Base-by-base conservation (phyloP, 2,888 invertebrate species). In the Malacosoma neustria region DNA sequence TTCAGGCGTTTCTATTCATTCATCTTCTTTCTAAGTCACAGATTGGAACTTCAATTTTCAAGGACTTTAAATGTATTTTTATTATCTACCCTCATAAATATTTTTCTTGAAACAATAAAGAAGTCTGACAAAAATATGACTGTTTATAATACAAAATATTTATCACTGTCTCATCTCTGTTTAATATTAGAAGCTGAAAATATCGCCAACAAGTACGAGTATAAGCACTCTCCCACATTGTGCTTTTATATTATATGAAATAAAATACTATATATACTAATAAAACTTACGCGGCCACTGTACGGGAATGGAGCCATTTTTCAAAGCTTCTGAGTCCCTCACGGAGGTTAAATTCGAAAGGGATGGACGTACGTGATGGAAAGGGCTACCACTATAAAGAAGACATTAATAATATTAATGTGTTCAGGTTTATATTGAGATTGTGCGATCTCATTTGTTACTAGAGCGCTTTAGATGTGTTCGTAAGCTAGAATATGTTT, bases 181-280 rank as follows among this genome's bases (percentile, higher is more conserved):
- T n/a, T n/a, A n/a, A n/a, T n/a, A n/a, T n/a, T n/a, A n/a, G n/a
- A n/a, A n/a, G n/a, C n/a, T n/a, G n/a, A n/a, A 22, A 22, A 22
- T 22, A 22, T 22, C 22, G 9, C 22, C 22, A 22, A 22, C 22
- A 22, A 22, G 22, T 9, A 22, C 51, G 56, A 53, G 57, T 9
- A 22, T 51, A 57, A 53, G 57, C 67, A 65, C 68, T 71, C 52
- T 48, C 51, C 56, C 43, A 48, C 51, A 61, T 61, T 60, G 61
- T 48, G 30, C 14, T 11, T 4, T 14, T 15, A 14, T 30, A 3
- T 11, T 29, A 11, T 22, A 34, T 22, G 14, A 34, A 14, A 34
- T 37, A 34, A 13, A 34, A 33, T 37, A 38, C 29, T 32, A 34
- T 33, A 35, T 34, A 46, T 46, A 43, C 40, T 44, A 42, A 47